Conservation (phyloP, 2,113 vertebrate genomes). For the Istiophorus platypterus region DNA sequence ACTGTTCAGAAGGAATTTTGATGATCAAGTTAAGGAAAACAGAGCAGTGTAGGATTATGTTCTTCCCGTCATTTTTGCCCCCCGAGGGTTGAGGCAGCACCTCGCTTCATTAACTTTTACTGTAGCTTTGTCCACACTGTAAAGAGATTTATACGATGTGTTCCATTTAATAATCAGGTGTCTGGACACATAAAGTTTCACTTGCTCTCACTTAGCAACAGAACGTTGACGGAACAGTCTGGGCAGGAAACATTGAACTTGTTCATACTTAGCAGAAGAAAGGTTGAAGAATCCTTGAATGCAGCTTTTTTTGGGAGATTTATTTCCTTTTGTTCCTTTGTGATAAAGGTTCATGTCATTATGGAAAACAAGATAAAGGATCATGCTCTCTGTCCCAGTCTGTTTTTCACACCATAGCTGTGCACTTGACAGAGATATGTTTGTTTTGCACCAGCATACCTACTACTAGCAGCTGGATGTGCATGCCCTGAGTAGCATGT, state of each 20-base stretch:
- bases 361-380: no score
- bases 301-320: no score
- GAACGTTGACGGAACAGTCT: no score
- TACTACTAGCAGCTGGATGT: no score
- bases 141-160: conserved; percentile 40
- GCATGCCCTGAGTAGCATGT: no score
- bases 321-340: no score
- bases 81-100: background rate
- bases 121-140: background rate
- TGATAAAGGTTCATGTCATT: no score
- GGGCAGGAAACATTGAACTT: conserved; percentile 9
- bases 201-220: conserved; percentile 19
- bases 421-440: no score
- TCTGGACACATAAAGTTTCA: conserved; percentile 23
- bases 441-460: no score
- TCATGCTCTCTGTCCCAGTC: no score
- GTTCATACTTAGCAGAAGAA: background rate
- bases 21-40: conserved; percentile 10
- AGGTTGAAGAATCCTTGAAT: background rate
- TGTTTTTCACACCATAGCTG: no score
- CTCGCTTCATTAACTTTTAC: conserved; percentile 37
- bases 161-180: conserved; percentile 41
- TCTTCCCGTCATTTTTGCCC: conserved; percentile 16
- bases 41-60: background rate
- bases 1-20: conserved; percentile 36